phyloP scores from a whole-genome alignment of 2,797 vertebrate species.

The Dipus sagitta region DNA sequence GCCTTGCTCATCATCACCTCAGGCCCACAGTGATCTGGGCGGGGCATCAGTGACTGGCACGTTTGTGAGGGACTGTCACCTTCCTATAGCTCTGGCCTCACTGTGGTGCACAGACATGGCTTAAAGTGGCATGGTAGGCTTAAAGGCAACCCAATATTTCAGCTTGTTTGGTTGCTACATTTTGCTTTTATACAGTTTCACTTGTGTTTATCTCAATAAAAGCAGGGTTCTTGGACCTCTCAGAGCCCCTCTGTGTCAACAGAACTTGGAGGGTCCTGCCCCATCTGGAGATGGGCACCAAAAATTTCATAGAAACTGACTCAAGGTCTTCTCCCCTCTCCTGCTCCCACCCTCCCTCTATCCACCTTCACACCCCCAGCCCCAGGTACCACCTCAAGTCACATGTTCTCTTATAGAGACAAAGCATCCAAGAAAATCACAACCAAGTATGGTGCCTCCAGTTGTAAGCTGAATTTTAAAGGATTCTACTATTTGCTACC shows the following conservation, averaged over 20 bases:
- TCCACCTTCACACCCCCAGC: too few species aligned
- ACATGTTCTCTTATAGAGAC: not conserved
- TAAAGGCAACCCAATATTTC: not conserved
- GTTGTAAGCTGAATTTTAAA: not conserved
- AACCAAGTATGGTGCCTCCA: too few species aligned
- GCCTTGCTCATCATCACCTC: not conserved
- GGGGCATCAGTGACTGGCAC: not conserved
- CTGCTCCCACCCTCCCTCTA: not conserved
- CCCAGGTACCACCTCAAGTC: not conserved
- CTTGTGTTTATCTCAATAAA: not conserved
- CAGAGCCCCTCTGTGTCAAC: not conserved
- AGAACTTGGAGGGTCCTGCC: not conserved
- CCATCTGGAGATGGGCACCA: not conserved
- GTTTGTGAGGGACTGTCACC: not conserved
- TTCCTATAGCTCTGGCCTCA: not conserved
- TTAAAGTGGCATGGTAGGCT: not conserved
- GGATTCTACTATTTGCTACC: not conserved
- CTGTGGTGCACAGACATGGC: not conserved
- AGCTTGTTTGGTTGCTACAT: not conserved
- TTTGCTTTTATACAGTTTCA: not conserved
- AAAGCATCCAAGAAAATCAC: not conserved
- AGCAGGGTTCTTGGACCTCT: not conserved
- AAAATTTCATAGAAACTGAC: not conserved
- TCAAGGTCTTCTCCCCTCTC: not conserved
- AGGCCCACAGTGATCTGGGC: not conserved